Evolutionary conservation across 2,888 invertebrate species (phyloP).

Genomic region (Plemyria rubiginata): DNA sequence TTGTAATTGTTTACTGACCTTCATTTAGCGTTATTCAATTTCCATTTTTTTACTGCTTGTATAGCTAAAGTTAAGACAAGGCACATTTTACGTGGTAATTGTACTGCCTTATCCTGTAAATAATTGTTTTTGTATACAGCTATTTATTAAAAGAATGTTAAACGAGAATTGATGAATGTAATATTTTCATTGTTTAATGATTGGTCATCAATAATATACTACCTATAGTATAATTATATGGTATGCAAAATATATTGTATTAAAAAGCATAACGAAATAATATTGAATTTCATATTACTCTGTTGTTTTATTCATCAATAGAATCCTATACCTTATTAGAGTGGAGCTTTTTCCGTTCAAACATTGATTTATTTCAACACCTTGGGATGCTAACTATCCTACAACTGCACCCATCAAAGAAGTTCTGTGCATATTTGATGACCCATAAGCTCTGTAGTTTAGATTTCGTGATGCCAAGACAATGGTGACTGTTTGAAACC

Average conservation of each 20-base stretch:
- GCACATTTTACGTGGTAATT: conserved; percentile 82
- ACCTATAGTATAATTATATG: conserved; percentile 83
- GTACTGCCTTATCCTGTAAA: conserved; percentile 84
- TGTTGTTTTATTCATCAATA: conserved; percentile 62
- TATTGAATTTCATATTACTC: conserved; percentile 83
- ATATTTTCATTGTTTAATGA: conserved; percentile 83
- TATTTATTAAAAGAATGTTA: conserved; percentile 85
- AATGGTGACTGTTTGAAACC: too few relatives aligned
- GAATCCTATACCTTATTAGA: too few relatives aligned
- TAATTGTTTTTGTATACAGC: conserved; percentile 86
- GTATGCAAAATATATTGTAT: conserved; percentile 84
- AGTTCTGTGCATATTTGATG: too few relatives aligned
- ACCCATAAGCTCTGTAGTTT: too few relatives aligned
- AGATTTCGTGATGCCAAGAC: too few relatives aligned
- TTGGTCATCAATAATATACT: conserved; percentile 83
- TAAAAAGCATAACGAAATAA: conserved; percentile 85
- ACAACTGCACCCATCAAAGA: too few relatives aligned
- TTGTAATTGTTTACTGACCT: conserved; percentile 67
- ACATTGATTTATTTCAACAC: too few relatives aligned
- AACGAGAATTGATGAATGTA: conserved; percentile 81
- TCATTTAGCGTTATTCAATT: conserved; percentile 71
- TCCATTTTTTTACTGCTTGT: conserved; percentile 82
- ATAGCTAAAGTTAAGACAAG: conserved; percentile 80
- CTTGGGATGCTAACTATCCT: too few relatives aligned
- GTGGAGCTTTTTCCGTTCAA: too few relatives aligned